Evolutionary conservation across 2,888 invertebrate genomes (phyloP).

Genomic region (Dicycla oo): DNA sequence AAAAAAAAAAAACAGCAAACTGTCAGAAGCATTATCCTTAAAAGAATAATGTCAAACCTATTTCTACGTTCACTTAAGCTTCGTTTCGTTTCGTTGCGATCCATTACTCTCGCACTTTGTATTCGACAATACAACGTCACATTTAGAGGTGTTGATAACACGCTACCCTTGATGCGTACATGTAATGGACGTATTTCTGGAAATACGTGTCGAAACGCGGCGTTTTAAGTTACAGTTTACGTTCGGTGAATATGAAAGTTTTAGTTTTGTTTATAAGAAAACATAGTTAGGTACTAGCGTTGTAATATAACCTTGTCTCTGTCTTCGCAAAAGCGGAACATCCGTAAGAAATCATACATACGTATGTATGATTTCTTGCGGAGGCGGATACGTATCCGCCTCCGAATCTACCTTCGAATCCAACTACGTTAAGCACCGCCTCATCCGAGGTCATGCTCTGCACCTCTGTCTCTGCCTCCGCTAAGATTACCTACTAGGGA

Average conservation of each 20-base stretch:
- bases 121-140: constrained; percentile 49
- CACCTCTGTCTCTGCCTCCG: not conserved
- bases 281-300: not conserved
- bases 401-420: no score
- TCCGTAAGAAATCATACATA: not conserved
- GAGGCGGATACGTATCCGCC: no score
- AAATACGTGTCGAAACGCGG: not conserved
- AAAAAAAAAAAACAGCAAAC: not conserved
- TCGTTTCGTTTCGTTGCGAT: constrained; percentile 51
- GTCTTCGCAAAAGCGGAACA: not conserved
- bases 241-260: not conserved
- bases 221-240: constrained; percentile 20
- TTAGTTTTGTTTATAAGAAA: not conserved
- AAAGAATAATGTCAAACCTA: constrained; percentile 43
- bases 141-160: constrained; percentile 60
- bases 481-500: no score
- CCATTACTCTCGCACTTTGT: constrained; percentile 59
- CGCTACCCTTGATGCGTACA: constrained; percentile 51
- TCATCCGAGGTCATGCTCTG: not conserved
- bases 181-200: constrained; percentile 42
- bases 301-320: not conserved
- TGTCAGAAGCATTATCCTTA: constrained; percentile 3
- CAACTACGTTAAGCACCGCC: not conserved
- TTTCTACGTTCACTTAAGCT: constrained; percentile 48
- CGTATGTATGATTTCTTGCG: no score